Evolutionary conservation across 2,113 vertebrate species (phyloP), one percentile per base, ranked within the genome.

Genomic region (Ceratotherium simum): DNA sequence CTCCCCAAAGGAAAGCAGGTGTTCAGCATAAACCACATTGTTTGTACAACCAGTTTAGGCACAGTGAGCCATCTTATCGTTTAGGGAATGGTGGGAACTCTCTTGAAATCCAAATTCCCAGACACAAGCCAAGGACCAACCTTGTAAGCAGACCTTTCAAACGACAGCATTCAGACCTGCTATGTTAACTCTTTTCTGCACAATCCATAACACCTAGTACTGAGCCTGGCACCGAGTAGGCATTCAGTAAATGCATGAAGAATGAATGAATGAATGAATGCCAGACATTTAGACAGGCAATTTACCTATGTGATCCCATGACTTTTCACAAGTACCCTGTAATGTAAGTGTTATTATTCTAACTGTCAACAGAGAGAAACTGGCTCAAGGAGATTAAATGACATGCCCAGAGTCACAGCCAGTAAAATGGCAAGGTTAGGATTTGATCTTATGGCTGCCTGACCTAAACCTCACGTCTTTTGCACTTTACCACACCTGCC

Each of bases 21-120:
- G 18, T 86, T 92, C 25, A 33, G 27, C 58, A 48, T 39, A 70
- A 90, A 62, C 42, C 31, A 70, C 75, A 39, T 14, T 81, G 31
- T 79, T 48, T 21, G 20, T 27, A 48, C 33, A 79, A 51, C 51
- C 31, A 88, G 39, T 56, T 70, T 36, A 76, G 79, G 62, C 20
- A 69, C 42, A 36, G 20, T 42, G 84, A 80, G 29, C 21, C 54
- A 31, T 36, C 6, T 23, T 96, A 62, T 67, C 64, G 69, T 88
- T 78, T 80, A 95, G 23, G 39, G 39, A 94, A 70, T 42, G 51
- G 20, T 64, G 46, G 54, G 51, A 95, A 87, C 11, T 10, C 36
- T 87, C 62, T 18, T 82, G 21, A 82, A 86, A 90, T 65, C 39
- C 85, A 78, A 92, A 36, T 96, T 87, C 29, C 64, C 73, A 78